Base-by-base conservation (phyloP, 2,113 vertebrate genomes). In the Neogobius melanostomus region DNA sequence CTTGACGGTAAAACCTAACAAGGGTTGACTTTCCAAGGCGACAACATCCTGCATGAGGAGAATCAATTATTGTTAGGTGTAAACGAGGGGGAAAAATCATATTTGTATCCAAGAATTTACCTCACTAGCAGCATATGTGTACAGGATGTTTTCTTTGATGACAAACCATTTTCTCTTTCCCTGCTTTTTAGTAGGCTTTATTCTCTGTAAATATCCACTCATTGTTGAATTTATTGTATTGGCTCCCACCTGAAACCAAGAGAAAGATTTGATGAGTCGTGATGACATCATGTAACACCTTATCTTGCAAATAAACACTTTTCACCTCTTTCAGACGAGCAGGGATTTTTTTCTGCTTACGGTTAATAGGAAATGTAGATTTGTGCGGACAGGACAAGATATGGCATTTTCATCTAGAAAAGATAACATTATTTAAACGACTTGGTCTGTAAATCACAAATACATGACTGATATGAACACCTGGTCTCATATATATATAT, bases 91-190 rank as follows among this genome's bases (percentile, higher is more conserved):
- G 6, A 46, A 8, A 2, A 17, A 16, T 15, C 11, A 64, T 21
- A 21, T 7, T 45, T 2, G 11, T 8, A 11, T 8, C 4, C n/a
- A n/a, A 60, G 56, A 21, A 7, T 92, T 91, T 91, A 99, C 98
- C 97, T 99, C 98, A 78, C 97, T 99, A 71, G 98, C 98, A 84
- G 96, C 98, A 0, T 99, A 99, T 1, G 96, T 98, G 80, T 99
- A 99, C 21, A 99, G 90, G 57, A 99, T 95, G 84, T 98, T 99
- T 85, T 97, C 94, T 91, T 98, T 97, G 86, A 99, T 97, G 82
- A 99, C 96, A 64, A 99, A 99, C 98, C 98, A 99, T 42, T 97
- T 84, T 61, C 95, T 95, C 90, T 97, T 98, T 93, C 95, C 95
- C 49, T 95, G 95, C 86, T 96, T 98, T 82, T 96, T 97, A 72